phyloP scores from a whole-genome alignment of 2,797 vertebrate genomes.

The Bryconaethiops microstoma region DNA sequence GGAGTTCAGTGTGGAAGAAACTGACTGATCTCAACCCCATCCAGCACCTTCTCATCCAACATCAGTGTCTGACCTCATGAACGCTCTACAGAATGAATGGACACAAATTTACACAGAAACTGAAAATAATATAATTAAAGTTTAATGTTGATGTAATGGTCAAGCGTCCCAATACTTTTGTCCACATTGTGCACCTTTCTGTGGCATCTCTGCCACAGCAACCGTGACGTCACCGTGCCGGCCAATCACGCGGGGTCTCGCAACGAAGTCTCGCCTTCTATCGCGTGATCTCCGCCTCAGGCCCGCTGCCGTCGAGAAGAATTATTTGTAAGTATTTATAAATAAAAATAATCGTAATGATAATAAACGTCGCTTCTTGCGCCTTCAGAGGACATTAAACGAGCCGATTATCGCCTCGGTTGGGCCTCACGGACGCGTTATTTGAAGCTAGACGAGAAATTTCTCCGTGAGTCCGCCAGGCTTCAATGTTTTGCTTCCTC shows the following conservation, averaged over 20 bases:
- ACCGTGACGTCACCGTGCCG: slow-evolving; percentile 43
- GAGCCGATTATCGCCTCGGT: background rate
- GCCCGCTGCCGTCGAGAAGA: slow-evolving; percentile 51
- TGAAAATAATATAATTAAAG: too few species aligned
- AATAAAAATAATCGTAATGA: background rate
- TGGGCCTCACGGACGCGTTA: background rate
- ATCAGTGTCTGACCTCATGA: too few species aligned
- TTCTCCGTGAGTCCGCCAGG: slow-evolving; percentile 14
- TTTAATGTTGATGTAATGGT: too few species aligned
- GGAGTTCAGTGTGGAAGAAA: too few species aligned
- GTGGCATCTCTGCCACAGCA: slow-evolving; percentile 55
- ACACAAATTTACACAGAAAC: too few species aligned
- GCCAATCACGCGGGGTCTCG: slow-evolving; percentile 61
- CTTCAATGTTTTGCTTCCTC: slow-evolving; percentile 50
- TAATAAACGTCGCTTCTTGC: background rate
- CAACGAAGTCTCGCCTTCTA: slow-evolving; percentile 42
- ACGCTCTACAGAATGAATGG: too few species aligned
- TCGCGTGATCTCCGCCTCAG: slow-evolving; percentile 60
- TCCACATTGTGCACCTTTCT: background rate
- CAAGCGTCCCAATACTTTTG: too few species aligned
- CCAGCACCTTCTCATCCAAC: too few species aligned
- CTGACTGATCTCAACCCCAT: too few species aligned
- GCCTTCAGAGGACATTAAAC: background rate
- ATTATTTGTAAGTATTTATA: slow-evolving; percentile 57
- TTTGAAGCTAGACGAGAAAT: background rate